A percentile compares a stretch with the other conserved stretches of the same genome.
Evolutionary conservation across 2,797 vertebrate species (phyloP).

Genomic region (Betta splendens): DNA sequence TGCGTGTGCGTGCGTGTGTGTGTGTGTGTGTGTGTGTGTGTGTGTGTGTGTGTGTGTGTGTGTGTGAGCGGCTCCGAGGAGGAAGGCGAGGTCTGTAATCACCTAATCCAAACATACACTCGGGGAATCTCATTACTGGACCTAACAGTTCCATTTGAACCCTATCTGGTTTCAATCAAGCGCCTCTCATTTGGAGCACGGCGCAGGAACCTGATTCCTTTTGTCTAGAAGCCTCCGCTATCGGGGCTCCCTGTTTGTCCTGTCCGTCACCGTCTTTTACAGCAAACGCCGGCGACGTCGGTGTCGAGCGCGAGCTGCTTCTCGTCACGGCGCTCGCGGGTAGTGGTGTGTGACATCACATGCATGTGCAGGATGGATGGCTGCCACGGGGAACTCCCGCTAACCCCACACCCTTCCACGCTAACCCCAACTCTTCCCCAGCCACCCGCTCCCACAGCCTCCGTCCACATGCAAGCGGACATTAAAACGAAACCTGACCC

Average conservation of each 20-base stretch:
- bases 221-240: constrained; percentile 72
- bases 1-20: constrained; percentile 11
- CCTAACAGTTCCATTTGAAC: constrained; percentile 81
- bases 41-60: constrained; percentile 46
- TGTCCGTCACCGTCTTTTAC: constrained; percentile 68
- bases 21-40: constrained; percentile 26
- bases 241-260: constrained; percentile 75
- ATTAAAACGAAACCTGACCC: constrained; percentile 87
- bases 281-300: constrained; percentile 47
- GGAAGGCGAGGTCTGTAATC: constrained; percentile 81
- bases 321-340: constrained; percentile 59
- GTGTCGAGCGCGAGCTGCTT: constrained; percentile 57
- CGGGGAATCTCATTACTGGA: constrained; percentile 83
- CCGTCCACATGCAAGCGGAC: constrained; percentile 80
- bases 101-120: constrained; percentile 86
- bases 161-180: constrained; percentile 86
- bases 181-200: constrained; percentile 67
- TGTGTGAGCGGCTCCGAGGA: constrained; percentile 62
- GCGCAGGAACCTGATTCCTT: constrained; percentile 78
- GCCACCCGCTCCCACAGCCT: constrained; percentile 52
- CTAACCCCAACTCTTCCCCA: constrained; percentile 56
- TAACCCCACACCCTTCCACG: constrained; percentile 66
- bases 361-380: constrained; percentile 72
- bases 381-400: constrained; percentile 74
- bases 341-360: constrained; percentile 73